Base-by-base conservation (phyloP, 2,797 vertebrate species). In the Sebastes taczanowskii region DNA sequence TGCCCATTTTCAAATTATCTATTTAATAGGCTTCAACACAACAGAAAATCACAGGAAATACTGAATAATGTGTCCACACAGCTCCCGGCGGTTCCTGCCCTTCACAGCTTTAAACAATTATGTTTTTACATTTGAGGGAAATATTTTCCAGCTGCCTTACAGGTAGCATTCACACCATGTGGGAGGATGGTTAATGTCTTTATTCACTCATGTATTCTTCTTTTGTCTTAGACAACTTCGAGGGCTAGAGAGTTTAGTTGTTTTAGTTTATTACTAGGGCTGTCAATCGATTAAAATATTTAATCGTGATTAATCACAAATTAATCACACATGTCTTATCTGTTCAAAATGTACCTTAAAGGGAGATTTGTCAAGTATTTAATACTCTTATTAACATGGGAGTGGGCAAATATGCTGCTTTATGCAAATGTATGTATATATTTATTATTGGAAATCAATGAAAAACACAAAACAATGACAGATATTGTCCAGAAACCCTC, bases 21-120 rank as follows among this genome's bases (percentile, higher is more conserved):
- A 22, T 60, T 65, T 86, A 86, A 85, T 42, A 67, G 59, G 11
- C 20, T 80, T 72, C 74, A 83, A 87, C 59, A 71, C 77, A 77
- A 78, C 67, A 65, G 62, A 86, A 83, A 90, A 86, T 80, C 78
- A 75, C 88, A 91, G 86, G 88, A 90, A 90, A 67, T 49, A 34
- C 85, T n/a, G 74, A 64, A 58, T 86, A 64, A 84, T 83, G 82
- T 65, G 73, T 55, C 53, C 78, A 75, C 58, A 34, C 56, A 22
- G 80, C 88, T 87, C 71, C 10, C 1, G 32, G 90, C 77, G 11
- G 63, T 88, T 91, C 89, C 91, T 86, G 69, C 53, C 71, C 68
- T 67, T 65, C 63, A 52, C 89, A 95, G 84, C 89, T 95, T 93
- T 81, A 84, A 95, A 56, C 84, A 91, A 93, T 94, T 94, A 92